Conservation (phyloP, 2,797 vertebrate genomes). For the Rallus crepitans region DNA sequence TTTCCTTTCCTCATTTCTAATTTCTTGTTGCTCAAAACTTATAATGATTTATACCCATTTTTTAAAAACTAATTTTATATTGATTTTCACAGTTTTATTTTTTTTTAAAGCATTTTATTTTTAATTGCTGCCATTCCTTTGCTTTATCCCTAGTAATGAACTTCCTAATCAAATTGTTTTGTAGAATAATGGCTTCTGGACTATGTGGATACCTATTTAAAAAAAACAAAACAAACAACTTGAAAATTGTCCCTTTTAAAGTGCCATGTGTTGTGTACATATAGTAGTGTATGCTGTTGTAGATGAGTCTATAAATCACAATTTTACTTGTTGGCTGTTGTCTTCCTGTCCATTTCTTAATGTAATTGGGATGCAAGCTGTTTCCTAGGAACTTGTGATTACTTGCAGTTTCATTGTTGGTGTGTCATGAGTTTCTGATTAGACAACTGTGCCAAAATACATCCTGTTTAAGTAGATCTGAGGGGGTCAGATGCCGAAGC, state of each 20-base stretch:
- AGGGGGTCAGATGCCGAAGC: neutral
- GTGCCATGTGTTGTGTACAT: neutral
- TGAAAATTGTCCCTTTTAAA: neutral
- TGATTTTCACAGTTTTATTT: neutral
- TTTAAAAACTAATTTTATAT: neutral
- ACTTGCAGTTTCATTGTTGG: conserved; percentile 31
- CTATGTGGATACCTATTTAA: neutral
- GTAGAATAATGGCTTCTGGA: neutral
- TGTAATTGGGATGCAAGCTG: neutral
- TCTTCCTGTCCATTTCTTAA: neutral
- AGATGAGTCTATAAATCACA: neutral
- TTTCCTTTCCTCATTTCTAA: neutral
- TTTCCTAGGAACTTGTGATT: conserved; percentile 18
- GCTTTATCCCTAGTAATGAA: neutral
- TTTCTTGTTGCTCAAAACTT: neutral
- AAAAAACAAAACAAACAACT: neutral
- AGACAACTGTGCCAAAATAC: neutral
- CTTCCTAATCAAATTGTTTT: neutral
- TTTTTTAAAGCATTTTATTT: neutral
- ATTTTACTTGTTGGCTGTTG: neutral
- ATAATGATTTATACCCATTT: neutral
- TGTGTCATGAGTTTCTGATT: conserved; percentile 19
- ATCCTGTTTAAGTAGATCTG: conserved; percentile 18
- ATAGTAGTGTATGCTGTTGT: neutral
- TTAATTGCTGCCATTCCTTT: neutral